phyloP scores from a whole-genome alignment of 2,113 vertebrate species.

The Anguilla rostrata region DNA sequence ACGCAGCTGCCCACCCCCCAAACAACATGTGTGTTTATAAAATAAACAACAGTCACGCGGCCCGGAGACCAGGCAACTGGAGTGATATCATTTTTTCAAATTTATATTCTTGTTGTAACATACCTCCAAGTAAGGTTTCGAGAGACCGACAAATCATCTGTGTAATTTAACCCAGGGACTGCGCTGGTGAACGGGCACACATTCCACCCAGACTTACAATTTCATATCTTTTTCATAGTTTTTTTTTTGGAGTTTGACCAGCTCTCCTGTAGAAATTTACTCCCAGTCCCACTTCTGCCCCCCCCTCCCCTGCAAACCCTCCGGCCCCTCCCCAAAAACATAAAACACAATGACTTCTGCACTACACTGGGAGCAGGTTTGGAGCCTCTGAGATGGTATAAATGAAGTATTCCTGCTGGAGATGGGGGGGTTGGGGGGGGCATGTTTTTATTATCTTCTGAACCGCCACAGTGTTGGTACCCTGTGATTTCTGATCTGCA shows the following conservation, averaged over 20 bases:
- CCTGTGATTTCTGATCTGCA: conserved; percentile 13
- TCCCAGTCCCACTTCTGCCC: not conserved
- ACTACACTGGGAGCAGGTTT: not conserved
- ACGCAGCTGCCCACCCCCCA: conserved; percentile 35
- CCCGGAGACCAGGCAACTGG: conserved; percentile 60
- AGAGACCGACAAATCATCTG: not conserved
- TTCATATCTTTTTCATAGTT: not conserved
- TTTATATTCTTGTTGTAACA: not conserved
- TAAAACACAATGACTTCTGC: conserved; percentile 5
- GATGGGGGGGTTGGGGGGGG: not conserved
- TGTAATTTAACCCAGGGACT: not conserved
- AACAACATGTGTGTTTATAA: conserved; percentile 33
- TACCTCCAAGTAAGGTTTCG: not conserved
- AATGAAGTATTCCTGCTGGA: conserved; percentile 11
- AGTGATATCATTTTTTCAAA: conserved; percentile 49
- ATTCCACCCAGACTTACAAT: not conserved
- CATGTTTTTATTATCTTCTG: conserved; percentile 1
- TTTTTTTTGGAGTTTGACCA: not conserved
- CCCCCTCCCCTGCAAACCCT: not conserved
- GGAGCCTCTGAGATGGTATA: conserved; percentile 18
- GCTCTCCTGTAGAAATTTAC: not conserved
- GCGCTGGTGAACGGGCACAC: not conserved
- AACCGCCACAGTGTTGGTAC: not conserved
- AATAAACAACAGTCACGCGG: conserved; percentile 60
- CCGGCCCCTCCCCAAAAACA: not conserved